Evolutionary conservation across 2,113 vertebrate genomes (phyloP).

Genomic region (Sinocyclocheilus maitianheensis): DNA sequence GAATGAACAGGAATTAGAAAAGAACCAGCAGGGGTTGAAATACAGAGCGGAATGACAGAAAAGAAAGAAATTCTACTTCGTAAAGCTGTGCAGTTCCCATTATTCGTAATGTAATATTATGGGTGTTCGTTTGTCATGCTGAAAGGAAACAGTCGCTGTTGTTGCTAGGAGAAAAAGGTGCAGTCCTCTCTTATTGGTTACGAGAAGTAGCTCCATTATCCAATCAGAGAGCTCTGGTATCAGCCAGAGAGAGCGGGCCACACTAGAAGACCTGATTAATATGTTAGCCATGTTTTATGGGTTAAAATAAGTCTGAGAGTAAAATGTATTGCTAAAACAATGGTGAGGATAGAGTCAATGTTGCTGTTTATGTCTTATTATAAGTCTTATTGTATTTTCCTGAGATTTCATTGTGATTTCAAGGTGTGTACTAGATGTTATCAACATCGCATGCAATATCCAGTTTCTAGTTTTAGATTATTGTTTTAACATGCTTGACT

Average conservation of each 20-base stretch:
- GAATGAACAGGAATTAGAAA: neutral
- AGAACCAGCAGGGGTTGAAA: constrained; percentile 18
- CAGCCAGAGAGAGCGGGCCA: constrained; percentile 62
- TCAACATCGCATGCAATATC: neutral
- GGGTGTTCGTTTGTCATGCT: constrained; percentile 80
- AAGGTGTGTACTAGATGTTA: neutral
- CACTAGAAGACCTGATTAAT: constrained; percentile 81
- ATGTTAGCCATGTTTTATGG: constrained; percentile 83
- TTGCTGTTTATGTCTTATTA: constrained; percentile 1
- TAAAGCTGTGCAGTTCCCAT: constrained; percentile 73
- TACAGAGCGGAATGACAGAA: constrained; percentile 26
- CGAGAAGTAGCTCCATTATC: constrained; percentile 67
- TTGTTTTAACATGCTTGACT: neutral
- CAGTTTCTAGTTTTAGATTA: neutral
- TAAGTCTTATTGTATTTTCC: no score
- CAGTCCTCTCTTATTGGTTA: constrained; percentile 79
- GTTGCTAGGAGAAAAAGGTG: constrained; percentile 92
- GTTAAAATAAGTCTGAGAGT: constrained; percentile 74
- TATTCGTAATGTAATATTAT: constrained; percentile 89
- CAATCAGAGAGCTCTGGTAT: constrained; percentile 73
- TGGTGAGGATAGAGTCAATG: constrained; percentile 53
- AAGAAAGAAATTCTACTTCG: constrained; percentile 63
- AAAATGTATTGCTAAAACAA: constrained; percentile 67
- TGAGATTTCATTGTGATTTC: constrained; percentile 23
- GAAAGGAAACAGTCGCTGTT: constrained; percentile 75